Conservation (phyloP, 2,888 invertebrate species). For the Brachyptera risi region DNA sequence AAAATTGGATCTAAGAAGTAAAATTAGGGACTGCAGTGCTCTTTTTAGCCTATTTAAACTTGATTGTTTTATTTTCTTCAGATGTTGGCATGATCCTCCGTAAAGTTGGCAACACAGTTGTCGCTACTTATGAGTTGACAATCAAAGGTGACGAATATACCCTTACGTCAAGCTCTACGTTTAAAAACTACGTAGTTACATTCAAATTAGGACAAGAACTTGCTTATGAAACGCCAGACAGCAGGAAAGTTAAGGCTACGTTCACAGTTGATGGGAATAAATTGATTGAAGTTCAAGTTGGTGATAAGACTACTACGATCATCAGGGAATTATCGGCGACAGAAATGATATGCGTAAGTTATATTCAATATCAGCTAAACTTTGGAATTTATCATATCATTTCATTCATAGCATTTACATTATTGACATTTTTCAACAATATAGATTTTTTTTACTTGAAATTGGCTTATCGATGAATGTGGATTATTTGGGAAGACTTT, state of each 20-base stretch:
- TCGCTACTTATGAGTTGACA: background rate
- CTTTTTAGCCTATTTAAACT: too few species aligned
- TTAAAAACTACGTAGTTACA: background rate
- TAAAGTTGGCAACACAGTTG: background rate
- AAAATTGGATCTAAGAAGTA: too few species aligned
- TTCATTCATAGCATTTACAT: too few species aligned
- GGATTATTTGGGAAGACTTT: too few species aligned
- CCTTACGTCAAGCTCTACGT: background rate
- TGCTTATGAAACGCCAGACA: background rate
- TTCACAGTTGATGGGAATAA: background rate
- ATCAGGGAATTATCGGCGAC: background rate
- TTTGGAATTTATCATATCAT: too few species aligned
- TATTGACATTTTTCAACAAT: too few species aligned
- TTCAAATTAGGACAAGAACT: background rate
- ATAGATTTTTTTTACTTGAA: too few species aligned
- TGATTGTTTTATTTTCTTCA: too few species aligned
- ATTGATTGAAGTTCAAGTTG: background rate
- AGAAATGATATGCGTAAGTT: background rate
- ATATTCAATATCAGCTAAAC: too few species aligned
- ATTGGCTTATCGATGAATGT: too few species aligned
- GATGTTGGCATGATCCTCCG: background rate
- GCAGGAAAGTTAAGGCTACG: background rate
- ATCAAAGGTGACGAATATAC: background rate
- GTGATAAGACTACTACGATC: background rate
- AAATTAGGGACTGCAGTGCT: too few species aligned